Evolutionary conservation across 2,888 invertebrate genomes (phyloP).

Genomic region (Pristionchus japonicus): DNA sequence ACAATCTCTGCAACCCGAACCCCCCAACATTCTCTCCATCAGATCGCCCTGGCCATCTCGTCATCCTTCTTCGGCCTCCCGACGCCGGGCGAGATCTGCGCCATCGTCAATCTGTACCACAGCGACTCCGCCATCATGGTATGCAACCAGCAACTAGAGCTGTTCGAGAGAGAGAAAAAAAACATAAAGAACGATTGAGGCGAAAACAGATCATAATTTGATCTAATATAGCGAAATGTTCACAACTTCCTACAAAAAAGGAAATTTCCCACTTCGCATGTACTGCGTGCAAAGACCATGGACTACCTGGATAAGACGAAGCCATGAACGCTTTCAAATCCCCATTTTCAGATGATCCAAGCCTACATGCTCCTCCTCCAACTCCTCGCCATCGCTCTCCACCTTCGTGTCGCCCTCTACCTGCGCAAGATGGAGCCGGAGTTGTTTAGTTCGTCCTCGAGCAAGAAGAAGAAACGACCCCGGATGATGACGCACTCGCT

Average conservation of each 20-base stretch:
- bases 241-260: too few species aligned
- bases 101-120: background rate
- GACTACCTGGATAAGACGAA: too few species aligned
- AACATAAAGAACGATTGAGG: too few species aligned
- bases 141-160: background rate
- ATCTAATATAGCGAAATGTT: too few species aligned
- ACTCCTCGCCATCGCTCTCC: background rate
- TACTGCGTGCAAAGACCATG: too few species aligned
- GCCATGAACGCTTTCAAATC: too few species aligned
- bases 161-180: too few species aligned
- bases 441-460: background rate
- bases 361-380: background rate
- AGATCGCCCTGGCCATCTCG: background rate
- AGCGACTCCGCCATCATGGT: background rate
- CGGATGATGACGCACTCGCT: background rate
- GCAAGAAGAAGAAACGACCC: background rate
- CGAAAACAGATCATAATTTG: too few species aligned
- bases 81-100: background rate
- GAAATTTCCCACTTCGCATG: too few species aligned
- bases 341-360: slow-evolving; percentile 4
- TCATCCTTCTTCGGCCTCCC: background rate
- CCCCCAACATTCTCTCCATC: too few species aligned
- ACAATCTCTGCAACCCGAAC: too few species aligned
- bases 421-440: background rate
- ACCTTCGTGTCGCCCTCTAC: background rate